Conservation (phyloP, 2,797 vertebrate genomes). For the Smutsia temminckii region DNA sequence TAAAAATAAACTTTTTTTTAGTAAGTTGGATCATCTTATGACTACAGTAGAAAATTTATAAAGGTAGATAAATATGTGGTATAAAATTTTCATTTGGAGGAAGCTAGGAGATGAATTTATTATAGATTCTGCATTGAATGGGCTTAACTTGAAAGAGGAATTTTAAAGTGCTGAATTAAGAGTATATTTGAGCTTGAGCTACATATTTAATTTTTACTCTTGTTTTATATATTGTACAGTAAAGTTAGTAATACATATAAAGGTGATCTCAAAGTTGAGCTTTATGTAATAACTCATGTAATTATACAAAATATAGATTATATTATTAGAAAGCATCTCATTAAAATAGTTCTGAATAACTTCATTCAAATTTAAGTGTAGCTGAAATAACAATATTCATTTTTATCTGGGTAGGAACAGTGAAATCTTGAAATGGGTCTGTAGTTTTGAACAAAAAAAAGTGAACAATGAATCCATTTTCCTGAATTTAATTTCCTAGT, state of each 20-base stretch:
- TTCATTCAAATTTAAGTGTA: conserved; percentile 45
- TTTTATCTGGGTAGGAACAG: conserved; percentile 42
- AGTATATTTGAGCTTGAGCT: conserved; percentile 49
- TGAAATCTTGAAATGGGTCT: conserved; percentile 25
- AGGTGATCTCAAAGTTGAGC: conserved; percentile 25
- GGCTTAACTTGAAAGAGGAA: conserved; percentile 26
- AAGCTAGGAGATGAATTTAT: background rate
- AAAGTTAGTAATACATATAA: conserved; percentile 24
- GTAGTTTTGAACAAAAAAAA: conserved; percentile 30
- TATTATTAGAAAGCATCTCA: conserved; percentile 47
- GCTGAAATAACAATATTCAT: conserved; percentile 1
- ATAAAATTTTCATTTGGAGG: background rate
- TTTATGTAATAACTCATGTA: background rate
- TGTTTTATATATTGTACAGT: conserved; percentile 14
- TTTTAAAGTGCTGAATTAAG: conserved; percentile 43
- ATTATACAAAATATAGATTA: conserved; percentile 8
- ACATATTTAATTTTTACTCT: conserved; percentile 15
- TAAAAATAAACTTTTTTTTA: conserved; percentile 18
- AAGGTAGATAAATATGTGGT: background rate
- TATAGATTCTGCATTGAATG: conserved; percentile 1
- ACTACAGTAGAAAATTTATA: background rate
- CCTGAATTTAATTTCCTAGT: conserved; percentile 49
- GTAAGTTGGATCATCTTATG: conserved; percentile 7
- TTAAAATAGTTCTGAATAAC: conserved; percentile 26
- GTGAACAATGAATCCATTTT: conserved; percentile 17